phyloP scores from a whole-genome alignment of 2,888 invertebrate species.

The Petrophora chlorosata region DNA sequence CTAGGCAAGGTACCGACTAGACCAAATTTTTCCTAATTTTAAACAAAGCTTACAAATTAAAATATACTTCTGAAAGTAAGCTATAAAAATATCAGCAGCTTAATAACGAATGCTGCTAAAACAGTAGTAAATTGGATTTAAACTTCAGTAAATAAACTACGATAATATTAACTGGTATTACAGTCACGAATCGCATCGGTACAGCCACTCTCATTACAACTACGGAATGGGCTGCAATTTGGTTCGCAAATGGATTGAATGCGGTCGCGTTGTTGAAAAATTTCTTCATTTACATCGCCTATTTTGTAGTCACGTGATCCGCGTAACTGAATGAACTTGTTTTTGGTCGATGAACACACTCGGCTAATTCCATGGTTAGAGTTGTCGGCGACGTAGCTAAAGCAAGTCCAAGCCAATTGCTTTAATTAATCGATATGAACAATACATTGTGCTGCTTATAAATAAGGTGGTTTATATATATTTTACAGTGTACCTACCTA shows the following conservation, averaged over 20 bases:
- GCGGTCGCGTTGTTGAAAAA: slow-evolving; percentile 56
- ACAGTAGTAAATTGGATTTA: slow-evolving; percentile 32
- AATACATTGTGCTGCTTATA: too few species aligned
- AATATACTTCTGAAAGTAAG: neutral
- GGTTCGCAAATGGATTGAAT: slow-evolving; percentile 65
- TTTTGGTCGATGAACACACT: too few species aligned
- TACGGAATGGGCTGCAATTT: slow-evolving; percentile 70
- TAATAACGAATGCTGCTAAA: slow-evolving; percentile 10
- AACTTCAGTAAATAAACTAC: slow-evolving; percentile 54
- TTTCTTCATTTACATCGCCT: slow-evolving; percentile 55
- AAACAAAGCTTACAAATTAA: neutral
- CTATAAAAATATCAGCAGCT: slow-evolving; percentile 7
- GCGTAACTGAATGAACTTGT: too few species aligned
- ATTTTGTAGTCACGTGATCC: slow-evolving; percentile 24
- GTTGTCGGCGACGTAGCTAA: too few species aligned
- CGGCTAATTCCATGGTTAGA: too few species aligned
- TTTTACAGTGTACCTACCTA: too few species aligned
- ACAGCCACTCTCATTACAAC: slow-evolving; percentile 64
- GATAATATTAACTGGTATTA: slow-evolving; percentile 61
- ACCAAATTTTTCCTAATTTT: too few species aligned
- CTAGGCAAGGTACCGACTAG: too few species aligned
- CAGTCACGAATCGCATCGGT: slow-evolving; percentile 63
- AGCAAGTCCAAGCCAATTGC: too few species aligned
- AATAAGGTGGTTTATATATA: too few species aligned
- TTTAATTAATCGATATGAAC: too few species aligned